Percentiles rank a stretch among this genome's conserved stretches.
Evolutionary conservation across 1,140 invertebrate genomes (phyloP).

Genomic region (Drosophila repleta): DNA sequence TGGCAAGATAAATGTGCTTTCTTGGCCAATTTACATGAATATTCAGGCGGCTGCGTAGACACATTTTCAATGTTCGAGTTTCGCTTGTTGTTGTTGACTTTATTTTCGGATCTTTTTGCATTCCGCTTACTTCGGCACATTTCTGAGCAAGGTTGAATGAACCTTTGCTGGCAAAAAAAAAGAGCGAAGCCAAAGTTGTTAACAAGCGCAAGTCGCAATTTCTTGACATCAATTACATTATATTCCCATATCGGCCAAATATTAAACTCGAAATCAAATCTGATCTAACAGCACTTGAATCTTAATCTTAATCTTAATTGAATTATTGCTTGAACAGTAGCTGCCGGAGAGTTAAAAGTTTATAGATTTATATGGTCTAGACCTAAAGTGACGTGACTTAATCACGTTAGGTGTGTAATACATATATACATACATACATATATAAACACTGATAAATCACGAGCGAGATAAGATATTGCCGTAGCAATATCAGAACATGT

Average conservation of each 20-base stretch:
- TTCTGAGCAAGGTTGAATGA: constrained; percentile 63
- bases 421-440: too few relatives aligned
- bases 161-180: constrained; percentile 31
- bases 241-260: not conserved
- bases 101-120: constrained; percentile 27
- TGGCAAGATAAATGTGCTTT: constrained; percentile 45
- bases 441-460: constrained; percentile 11
- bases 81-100: constrained; percentile 4
- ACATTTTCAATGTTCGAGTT: constrained; percentile 32
- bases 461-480: constrained; percentile 59
- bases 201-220: constrained; percentile 1
- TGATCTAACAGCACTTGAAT: too few relatives aligned
- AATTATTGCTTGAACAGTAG: too few relatives aligned
- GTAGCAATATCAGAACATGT: not conserved
- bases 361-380: too few relatives aligned
- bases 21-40: constrained; percentile 38
- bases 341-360: too few relatives aligned
- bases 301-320: too few relatives aligned
- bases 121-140: constrained; percentile 44
- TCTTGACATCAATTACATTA: not conserved
- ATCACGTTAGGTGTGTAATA: too few relatives aligned
- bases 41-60: constrained; percentile 57
- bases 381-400: constrained; percentile 33
- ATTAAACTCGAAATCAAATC: too few relatives aligned
- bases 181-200: constrained; percentile 3